Percentiles rank a stretch among this genome's conserved stretches.
Evolutionary conservation across 2,797 vertebrate genomes (phyloP).

Genomic region (Sarcophilus harrisii): DNA sequence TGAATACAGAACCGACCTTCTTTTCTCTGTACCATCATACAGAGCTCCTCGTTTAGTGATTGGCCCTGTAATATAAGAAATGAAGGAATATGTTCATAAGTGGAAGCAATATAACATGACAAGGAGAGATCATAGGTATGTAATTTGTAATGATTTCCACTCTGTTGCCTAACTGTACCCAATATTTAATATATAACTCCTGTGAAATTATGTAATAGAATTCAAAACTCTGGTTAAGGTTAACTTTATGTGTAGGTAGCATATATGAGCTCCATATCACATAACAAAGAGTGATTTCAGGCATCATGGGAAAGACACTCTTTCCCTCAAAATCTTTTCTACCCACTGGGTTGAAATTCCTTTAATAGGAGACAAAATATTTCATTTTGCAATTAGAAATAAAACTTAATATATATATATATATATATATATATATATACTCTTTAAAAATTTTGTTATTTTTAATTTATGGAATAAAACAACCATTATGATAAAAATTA

Average conservation of each 20-base stretch:
- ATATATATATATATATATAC: no score
- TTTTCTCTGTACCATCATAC: neutral
- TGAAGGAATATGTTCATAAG: neutral
- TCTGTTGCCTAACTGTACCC: neutral
- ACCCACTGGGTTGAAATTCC: neutral
- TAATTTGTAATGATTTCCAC: neutral
- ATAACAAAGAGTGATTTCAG: neutral
- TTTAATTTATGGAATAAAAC: neutral
- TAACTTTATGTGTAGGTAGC: neutral
- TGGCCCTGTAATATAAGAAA: neutral
- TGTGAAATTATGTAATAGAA: neutral
- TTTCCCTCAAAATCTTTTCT: neutral
- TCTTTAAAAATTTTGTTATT: no score
- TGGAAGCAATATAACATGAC: neutral
- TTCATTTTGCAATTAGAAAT: neutral
- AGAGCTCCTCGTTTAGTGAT: neutral
- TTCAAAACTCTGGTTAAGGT: neutral
- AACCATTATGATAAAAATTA: neutral
- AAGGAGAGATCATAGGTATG: neutral
- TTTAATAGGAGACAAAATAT: neutral
- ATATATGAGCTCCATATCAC: neutral
- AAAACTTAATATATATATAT: no score
- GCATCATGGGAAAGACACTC: neutral
- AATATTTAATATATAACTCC: neutral
- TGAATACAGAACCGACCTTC: neutral